These are phyloP conservation scores for Drymonia ruficornis DNA, from an alignment of 2,888 invertebrate species.

Conservation along the genomic window DNA sequence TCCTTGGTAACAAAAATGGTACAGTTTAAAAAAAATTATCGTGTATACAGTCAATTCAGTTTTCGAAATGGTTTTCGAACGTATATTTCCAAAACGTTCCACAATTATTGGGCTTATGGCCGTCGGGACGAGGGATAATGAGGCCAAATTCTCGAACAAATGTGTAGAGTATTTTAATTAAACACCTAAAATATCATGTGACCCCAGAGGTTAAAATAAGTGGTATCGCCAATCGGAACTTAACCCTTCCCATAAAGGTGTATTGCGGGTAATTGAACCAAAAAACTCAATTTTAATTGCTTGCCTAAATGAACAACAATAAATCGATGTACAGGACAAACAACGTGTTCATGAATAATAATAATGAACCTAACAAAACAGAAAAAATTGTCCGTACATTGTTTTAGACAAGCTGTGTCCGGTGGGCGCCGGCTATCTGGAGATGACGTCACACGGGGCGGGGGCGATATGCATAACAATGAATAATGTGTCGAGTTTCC, in stretches of 20 bases:
- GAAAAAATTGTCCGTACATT: constrained; percentile 31
- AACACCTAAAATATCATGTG: too few species aligned
- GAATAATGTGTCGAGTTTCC: constrained; percentile 21
- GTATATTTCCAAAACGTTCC: too few species aligned
- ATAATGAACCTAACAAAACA: constrained; percentile 26
- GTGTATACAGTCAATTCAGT: too few species aligned
- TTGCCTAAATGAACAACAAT: not conserved
- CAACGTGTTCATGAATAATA: constrained; percentile 32
- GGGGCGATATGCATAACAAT: constrained; percentile 36
- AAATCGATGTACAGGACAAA: constrained; percentile 8
- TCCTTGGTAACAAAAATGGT: too few species aligned
- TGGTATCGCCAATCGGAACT: not conserved
- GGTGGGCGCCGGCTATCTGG: constrained; percentile 18
- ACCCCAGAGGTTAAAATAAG: too few species aligned
- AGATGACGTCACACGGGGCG: constrained; percentile 22
- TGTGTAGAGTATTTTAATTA: too few species aligned
- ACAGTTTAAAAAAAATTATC: too few species aligned
- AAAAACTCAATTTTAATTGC: not conserved
- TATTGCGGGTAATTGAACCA: not conserved
- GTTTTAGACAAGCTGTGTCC: constrained; percentile 33
- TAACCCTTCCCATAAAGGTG: too few species aligned
- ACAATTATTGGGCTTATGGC: too few species aligned
- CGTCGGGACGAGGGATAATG: too few species aligned
- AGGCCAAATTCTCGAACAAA: too few species aligned
- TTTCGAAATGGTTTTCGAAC: too few species aligned